Percentiles rank a stretch among this genome's conserved stretches.
phyloP scores from a whole-genome alignment of 30 jellyfish, hydroid and myxozoan species.

The Aurelia aurita complex sp. Pacific region DNA sequence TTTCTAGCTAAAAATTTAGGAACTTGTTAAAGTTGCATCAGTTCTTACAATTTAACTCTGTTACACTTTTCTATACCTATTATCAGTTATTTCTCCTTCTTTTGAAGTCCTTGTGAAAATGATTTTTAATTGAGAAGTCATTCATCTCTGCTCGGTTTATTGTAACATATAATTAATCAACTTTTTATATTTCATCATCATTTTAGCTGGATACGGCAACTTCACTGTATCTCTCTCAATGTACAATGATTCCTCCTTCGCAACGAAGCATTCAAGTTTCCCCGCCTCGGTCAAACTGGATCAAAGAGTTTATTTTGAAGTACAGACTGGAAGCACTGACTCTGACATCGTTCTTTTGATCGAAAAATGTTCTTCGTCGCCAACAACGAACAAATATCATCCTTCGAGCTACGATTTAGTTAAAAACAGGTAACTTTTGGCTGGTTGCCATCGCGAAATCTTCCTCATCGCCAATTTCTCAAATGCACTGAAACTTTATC shows the following conservation, averaged over 20 bases:
- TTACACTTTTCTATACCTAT: no score
- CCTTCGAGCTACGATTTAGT: conserved; percentile 28
- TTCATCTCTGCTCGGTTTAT: no score
- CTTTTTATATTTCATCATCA: not conserved
- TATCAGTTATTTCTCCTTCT: not conserved
- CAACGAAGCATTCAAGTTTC: conserved; percentile 2
- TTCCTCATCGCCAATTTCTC: not conserved
- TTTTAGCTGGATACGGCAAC: conserved; percentile 58
- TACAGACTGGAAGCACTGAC: conserved; percentile 31
- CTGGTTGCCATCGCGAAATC: not conserved
- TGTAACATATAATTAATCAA: not conserved
- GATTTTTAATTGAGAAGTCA: no score
- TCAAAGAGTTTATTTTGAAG: conserved; percentile 37
- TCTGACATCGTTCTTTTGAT: conserved; percentile 21
- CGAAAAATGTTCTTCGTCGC: conserved; percentile 54
- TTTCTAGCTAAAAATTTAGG: no score
- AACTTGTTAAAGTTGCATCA: no score
- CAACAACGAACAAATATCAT: conserved; percentile 32
- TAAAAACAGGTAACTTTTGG: conserved; percentile 16
- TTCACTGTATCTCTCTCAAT: conserved; percentile 37
- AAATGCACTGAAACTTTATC: not conserved
- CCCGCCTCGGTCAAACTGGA: conserved; percentile 37
- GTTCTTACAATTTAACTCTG: no score
- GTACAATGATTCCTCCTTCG: conserved; percentile 10
- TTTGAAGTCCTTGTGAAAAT: not conserved